Evolutionary conservation across 2,888 invertebrate species (phyloP), one percentile per base, ranked within the genome.

Genomic region (Nomada lathburiana): DNA sequence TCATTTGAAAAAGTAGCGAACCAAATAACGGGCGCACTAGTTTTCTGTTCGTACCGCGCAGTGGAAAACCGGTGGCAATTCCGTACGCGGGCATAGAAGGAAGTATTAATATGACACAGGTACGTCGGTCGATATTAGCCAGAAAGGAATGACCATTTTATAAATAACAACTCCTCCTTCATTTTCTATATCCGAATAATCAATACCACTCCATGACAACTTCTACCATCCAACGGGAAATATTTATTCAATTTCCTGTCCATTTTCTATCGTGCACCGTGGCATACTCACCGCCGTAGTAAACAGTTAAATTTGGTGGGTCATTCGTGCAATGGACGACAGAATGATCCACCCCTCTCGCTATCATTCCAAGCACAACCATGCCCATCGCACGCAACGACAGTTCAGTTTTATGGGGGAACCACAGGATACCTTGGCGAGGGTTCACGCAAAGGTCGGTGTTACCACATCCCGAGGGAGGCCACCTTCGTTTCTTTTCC

Each of bases 371-470:
- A 36, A 71, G 82, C 70, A 83, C 77, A 84, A 77, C 83, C 77
- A 57, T 77, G 68, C 55, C 83, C 77, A 74, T 87, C 76, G 76
- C 87, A 87, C 88, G 87, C 87, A 87, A 86, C 77, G 80, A 76
- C 79, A 84, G 88, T 87, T 87, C 80, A 74, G 82, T 88, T 87
- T 88, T 84, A 88, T 82, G 78, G 82, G 70, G 80, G 36, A 11
- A 80, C 76, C 73, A 65, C 73, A 53, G 81, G 78, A 69, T 83
- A 88, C 78, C 85, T 83, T 76, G 70, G 82, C 81, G 83, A 73
- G 79, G 74, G 85, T 82, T 80, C 82, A 79, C 88, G 86, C 84
- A 82, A 82, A 77, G 80, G 76, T 64, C 85, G 83, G 64, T 76
- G 83, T 73, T 87, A 80, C 80, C 78, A 55, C 29, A 53, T 88